These are phyloP conservation scores for Neomonachus schauinslandi DNA, from an alignment of 2,113 vertebrate species.

Conservation along the genomic window DNA sequence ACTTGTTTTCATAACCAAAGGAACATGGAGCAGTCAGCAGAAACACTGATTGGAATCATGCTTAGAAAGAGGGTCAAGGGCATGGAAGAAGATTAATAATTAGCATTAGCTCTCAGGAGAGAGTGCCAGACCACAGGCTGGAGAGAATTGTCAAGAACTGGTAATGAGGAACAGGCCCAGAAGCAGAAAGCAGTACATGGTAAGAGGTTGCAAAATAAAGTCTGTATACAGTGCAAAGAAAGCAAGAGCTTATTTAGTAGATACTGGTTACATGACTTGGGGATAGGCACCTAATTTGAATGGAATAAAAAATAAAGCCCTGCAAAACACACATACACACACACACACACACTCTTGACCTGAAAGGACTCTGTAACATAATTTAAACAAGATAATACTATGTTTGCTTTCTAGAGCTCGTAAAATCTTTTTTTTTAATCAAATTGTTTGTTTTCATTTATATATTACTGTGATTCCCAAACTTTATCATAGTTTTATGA, in stretches of 20 bases:
- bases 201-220: background rate
- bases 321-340: background rate
- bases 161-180: background rate
- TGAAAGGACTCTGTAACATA: background rate
- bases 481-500: background rate
- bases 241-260: background rate
- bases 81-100: background rate
- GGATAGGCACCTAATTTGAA: background rate
- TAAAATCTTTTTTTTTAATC: background rate
- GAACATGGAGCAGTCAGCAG: background rate
- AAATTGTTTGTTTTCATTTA: background rate
- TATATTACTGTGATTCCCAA: background rate
- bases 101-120: background rate
- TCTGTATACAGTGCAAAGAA: background rate
- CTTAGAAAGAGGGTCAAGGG: background rate
- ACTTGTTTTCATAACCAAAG: constrained; percentile 7
- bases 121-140: background rate
- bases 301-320: background rate
- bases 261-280: background rate
- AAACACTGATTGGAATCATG: background rate
- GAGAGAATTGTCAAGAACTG: background rate
- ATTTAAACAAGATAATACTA: background rate
- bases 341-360: background rate
- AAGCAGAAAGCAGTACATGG: background rate
- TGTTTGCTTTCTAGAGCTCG: background rate